Evolutionary conservation across 2,888 invertebrate species (phyloP), one percentile per base, ranked within the genome.

Genomic region (Ametastegia equiseti): DNA sequence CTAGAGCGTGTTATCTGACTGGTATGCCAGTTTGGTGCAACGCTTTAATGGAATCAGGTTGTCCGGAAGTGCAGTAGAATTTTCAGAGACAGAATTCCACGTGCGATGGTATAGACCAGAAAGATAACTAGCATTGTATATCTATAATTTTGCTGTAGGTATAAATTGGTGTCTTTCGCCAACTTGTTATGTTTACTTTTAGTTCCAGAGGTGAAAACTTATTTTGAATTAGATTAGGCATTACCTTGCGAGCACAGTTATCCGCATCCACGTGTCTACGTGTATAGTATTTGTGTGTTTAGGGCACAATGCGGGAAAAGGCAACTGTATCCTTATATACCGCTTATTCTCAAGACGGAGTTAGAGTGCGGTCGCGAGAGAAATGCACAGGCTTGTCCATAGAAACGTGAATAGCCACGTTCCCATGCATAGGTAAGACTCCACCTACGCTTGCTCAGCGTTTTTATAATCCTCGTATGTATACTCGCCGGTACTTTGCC

Each of bases 351-450:
- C 75, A 54, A 54, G 75, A 23, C 27, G 50, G n/a, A n/a, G n/a
- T n/a, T n/a, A n/a, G n/a, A n/a, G n/a, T 19, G 54, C 54, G 19
- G 75, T 75, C 75, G 75, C 33, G 54, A 75, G 50, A 54, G 54
- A 75, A n/a, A 54, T 75, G 27, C 30, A 47, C 23, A 45, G 36
- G 75, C 54, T 54, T 33, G 33, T 33, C 5, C 19, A 23, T 67
- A 54, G 50, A 15, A 54, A 54, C 19, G 75, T 33, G n/a, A n/a
- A n/a, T n/a, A 36, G 54, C 6, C 50, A 54, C 75, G 75, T 75
- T 75, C 75, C 75, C 75, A 75, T 75, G 75, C 75, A 71, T 69
- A 42, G 71, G 27, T 30, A 50, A 73, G 73, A 73, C 75, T 75
- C 75, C 75, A 54, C 75, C 75, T 54, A 75, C 75, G 75, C 50